phyloP scores from a whole-genome alignment of 2,113 vertebrate genomes.

The Sander lucioperca region DNA sequence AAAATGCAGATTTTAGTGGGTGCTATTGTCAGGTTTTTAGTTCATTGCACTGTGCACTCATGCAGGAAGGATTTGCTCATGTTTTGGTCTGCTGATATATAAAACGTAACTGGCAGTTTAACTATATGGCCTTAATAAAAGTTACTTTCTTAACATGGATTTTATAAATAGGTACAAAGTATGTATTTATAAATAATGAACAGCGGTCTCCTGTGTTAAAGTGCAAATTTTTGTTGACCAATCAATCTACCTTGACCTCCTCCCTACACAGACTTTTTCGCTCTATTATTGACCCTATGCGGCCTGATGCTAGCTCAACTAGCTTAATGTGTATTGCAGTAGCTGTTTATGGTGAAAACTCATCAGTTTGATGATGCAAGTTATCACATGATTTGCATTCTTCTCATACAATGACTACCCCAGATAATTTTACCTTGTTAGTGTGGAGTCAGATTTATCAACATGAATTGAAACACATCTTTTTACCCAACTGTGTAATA shows the following conservation, averaged over 20 bases:
- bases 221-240: too few species aligned
- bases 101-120: constrained; percentile 1
- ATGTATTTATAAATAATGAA: neutral
- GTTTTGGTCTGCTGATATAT: neutral
- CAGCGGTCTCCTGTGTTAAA: too few species aligned
- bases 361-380: too few species aligned
- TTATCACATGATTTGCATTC: too few species aligned
- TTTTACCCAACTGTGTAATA: too few species aligned
- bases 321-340: neutral
- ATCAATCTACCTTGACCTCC: too few species aligned
- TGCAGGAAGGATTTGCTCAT: neutral
- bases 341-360: too few species aligned
- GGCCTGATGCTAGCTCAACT: neutral
- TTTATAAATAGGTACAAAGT: neutral
- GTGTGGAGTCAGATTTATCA: too few species aligned
- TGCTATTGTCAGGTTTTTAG: constrained; percentile 4
- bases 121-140: neutral
- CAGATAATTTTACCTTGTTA: too few species aligned
- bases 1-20: constrained; percentile 19
- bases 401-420: too few species aligned
- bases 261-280: too few species aligned
- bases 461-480: too few species aligned
- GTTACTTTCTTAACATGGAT: neutral
- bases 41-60: neutral
- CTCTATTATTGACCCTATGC: neutral